Evolutionary conservation across 2,797 vertebrate species (phyloP).

Genomic region (Erethizon dorsatum): DNA sequence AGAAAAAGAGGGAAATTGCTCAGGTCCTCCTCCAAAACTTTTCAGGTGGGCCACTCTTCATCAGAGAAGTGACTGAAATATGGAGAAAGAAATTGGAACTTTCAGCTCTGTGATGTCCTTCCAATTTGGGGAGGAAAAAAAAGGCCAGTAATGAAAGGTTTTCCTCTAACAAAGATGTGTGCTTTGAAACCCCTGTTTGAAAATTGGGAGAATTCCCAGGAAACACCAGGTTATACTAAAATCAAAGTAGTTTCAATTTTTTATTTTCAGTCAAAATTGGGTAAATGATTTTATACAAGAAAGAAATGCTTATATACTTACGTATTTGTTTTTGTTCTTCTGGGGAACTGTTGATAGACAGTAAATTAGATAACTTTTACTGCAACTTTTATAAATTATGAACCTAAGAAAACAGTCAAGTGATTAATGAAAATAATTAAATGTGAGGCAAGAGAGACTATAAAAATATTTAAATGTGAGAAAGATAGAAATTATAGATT

Average conservation of each 20-base stretch:
- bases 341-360: neutral
- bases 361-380: neutral
- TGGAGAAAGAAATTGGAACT: neutral
- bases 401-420: neutral
- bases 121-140: neutral
- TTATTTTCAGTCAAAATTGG: conserved; percentile 41
- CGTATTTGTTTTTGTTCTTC: neutral
- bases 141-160: neutral
- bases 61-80: neutral
- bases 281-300: neutral
- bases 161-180: neutral
- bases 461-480: conserved; percentile 17
- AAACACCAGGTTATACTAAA: neutral
- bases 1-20: neutral
- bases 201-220: neutral
- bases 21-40: neutral
- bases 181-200: neutral
- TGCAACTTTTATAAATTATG: neutral
- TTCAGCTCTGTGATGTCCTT: neutral
- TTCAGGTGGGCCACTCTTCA: neutral
- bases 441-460: conserved; percentile 15
- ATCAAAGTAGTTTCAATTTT: neutral
- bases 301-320: neutral
- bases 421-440: conserved; percentile 31
- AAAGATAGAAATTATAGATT: neutral